A percentile compares a stretch with the other conserved stretches of the same genome.
phyloP scores from a whole-genome alignment of 2,797 vertebrate species.

The Danio jaintianensis region DNA sequence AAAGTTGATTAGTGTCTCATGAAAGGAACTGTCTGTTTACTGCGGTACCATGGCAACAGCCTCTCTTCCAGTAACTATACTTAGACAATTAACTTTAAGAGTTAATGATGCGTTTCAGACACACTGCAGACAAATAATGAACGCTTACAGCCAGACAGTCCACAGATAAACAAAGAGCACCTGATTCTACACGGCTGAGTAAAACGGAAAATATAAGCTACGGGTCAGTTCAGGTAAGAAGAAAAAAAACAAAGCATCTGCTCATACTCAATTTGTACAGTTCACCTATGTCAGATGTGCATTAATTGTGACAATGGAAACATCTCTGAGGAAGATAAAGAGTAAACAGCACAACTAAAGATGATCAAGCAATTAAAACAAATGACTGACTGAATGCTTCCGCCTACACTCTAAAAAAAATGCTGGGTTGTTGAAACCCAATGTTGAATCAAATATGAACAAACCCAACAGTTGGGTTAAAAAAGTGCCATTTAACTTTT shows the following conservation, averaged over 20 bases:
- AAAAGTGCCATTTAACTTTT: no score
- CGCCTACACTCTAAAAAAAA: not conserved
- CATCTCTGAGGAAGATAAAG: not conserved
- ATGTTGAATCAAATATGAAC: no score
- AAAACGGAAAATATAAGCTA: not conserved
- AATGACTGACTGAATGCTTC: no score
- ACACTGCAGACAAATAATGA: conserved; percentile 7
- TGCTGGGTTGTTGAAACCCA: no score
- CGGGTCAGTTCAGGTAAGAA: not conserved
- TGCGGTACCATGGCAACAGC: conserved; percentile 38
- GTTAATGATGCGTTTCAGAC: conserved; percentile 8
- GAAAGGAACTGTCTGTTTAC: conserved; percentile 7
- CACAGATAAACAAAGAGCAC: not conserved
- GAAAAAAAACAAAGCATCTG: not conserved
- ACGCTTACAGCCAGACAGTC: not conserved
- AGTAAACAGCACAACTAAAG: not conserved
- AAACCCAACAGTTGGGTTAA: no score
- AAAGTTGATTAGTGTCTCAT: conserved; percentile 6
- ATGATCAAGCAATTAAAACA: not conserved
- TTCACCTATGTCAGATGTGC: not conserved
- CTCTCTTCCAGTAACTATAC: not conserved
- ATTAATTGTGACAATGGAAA: not conserved
- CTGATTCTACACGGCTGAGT: not conserved
- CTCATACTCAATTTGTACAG: not conserved
- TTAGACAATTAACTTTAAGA: conserved; percentile 13